Conservation (phyloP, 1,140 invertebrate species). For the Hycleus cichorii region DNA sequence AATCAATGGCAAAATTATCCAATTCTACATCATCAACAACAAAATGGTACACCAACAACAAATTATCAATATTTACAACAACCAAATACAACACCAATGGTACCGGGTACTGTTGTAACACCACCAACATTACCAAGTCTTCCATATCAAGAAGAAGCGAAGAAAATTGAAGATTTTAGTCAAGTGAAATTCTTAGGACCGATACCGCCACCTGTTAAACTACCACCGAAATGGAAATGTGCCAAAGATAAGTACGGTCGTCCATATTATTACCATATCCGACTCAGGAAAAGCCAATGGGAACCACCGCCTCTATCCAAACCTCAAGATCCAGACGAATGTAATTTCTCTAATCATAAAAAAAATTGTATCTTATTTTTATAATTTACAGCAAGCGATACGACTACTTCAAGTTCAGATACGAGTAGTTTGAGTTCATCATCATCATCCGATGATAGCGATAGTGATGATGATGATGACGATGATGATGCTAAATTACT, state of each 20-base stretch:
- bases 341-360: not conserved
- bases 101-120: slow-evolving; percentile 10
- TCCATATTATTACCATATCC: slow-evolving; percentile 86
- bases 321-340: no score
- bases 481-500: slow-evolving; percentile 37
- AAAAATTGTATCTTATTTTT: slow-evolving; percentile 1
- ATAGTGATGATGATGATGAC: slow-evolving; percentile 38
- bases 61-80: slow-evolving; percentile 5
- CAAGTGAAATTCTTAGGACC: slow-evolving; percentile 34
- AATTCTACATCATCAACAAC: slow-evolving; percentile 26
- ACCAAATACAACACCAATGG: not conserved
- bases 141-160: slow-evolving; percentile 21
- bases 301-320: slow-evolving; percentile 55
- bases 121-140: slow-evolving; percentile 21
- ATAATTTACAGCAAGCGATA: slow-evolving; percentile 44
- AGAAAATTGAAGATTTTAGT: slow-evolving; percentile 11
- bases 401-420: slow-evolving; percentile 39
- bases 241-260: slow-evolving; percentile 72
- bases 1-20: slow-evolving; percentile 55
- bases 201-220: slow-evolving; percentile 50
- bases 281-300: slow-evolving; percentile 81
- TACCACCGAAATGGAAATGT: slow-evolving; percentile 84
- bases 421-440: slow-evolving; percentile 41
- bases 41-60: not conserved
- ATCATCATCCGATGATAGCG: slow-evolving; percentile 47